phyloP scores from a whole-genome alignment of 2,797 vertebrate genomes.

The Sciurus carolinensis region DNA sequence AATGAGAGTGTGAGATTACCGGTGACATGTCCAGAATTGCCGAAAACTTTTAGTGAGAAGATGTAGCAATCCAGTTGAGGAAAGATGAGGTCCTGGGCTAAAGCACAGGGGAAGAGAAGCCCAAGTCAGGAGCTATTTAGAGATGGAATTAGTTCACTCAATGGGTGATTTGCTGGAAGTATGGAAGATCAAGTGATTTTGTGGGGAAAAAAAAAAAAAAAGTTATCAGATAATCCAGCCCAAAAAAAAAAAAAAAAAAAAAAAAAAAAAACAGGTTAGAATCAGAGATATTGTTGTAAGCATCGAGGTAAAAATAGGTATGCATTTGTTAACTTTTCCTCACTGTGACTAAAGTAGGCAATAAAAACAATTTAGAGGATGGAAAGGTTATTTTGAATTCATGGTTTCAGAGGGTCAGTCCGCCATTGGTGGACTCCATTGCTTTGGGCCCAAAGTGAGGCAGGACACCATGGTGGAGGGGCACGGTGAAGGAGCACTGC shows the following conservation, averaged over 20 bases:
- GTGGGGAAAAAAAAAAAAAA: neutral
- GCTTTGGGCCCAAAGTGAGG: too few species aligned
- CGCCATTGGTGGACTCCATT: too few species aligned
- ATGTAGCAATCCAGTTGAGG: fast-evolving
- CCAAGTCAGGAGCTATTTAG: neutral
- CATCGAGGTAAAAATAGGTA: neutral
- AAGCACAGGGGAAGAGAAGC: neutral
- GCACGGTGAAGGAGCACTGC: too few species aligned
- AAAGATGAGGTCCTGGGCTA: neutral
- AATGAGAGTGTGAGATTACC: neutral
- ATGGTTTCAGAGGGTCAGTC: too few species aligned
- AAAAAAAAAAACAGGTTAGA: neutral
- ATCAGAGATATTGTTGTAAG: neutral
- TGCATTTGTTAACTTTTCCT: too few species aligned
- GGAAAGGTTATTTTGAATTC: too few species aligned
- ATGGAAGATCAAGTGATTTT: neutral
- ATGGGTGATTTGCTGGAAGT: neutral
- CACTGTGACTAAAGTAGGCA: too few species aligned
- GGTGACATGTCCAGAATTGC: fast-evolving
- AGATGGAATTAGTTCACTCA: neutral
- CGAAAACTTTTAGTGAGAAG: neutral
- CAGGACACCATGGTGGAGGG: too few species aligned
- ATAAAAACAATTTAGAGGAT: too few species aligned
- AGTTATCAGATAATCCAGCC: neutral
- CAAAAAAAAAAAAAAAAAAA: neutral